phyloP scores from a whole-genome alignment of 2,888 invertebrate species.

The Crepidodera aurea region DNA sequence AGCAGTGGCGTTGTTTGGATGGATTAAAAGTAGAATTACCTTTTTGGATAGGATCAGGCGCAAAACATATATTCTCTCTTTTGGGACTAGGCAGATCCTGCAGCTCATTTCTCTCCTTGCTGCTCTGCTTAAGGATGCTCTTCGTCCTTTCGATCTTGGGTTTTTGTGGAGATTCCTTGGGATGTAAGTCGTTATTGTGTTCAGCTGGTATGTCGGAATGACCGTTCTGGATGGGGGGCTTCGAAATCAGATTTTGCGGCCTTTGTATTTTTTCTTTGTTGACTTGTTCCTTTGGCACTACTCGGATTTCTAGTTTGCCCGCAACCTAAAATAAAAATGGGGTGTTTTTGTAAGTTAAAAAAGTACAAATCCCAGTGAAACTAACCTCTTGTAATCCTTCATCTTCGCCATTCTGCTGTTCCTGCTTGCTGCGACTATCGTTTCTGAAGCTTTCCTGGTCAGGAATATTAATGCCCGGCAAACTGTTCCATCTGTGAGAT shows the following conservation, averaged over 20 bases:
- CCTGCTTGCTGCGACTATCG: slow-evolving; percentile 43
- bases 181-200: slow-evolving; percentile 23
- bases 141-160: slow-evolving; percentile 57
- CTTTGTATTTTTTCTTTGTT: slow-evolving; percentile 37
- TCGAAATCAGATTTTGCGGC: slow-evolving; percentile 37
- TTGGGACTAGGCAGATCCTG: slow-evolving; percentile 53
- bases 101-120: slow-evolving; percentile 55
- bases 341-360: slow-evolving; percentile 4
- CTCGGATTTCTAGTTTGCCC: slow-evolving; percentile 83
- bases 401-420: slow-evolving; percentile 48
- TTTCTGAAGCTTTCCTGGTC: slow-evolving; percentile 47
- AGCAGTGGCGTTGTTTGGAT: too few relatives aligned
- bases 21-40: too few relatives aligned
- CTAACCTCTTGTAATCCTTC: slow-evolving; percentile 59
- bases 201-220: slow-evolving; percentile 20
- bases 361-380: too few relatives aligned
- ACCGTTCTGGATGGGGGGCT: slow-evolving; percentile 36
- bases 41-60: slow-evolving; percentile 34
- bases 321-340: slow-evolving; percentile 65
- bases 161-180: slow-evolving; percentile 38
- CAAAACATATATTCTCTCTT: slow-evolving; percentile 57
- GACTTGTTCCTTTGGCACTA: slow-evolving; percentile 64
- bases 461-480: slow-evolving; percentile 54
- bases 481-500: slow-evolving; percentile 53
- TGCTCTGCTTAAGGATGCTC: slow-evolving; percentile 58